Evolutionary conservation across 2,113 vertebrate genomes (phyloP).

Genomic region (Cranoglanis bouderius): DNA sequence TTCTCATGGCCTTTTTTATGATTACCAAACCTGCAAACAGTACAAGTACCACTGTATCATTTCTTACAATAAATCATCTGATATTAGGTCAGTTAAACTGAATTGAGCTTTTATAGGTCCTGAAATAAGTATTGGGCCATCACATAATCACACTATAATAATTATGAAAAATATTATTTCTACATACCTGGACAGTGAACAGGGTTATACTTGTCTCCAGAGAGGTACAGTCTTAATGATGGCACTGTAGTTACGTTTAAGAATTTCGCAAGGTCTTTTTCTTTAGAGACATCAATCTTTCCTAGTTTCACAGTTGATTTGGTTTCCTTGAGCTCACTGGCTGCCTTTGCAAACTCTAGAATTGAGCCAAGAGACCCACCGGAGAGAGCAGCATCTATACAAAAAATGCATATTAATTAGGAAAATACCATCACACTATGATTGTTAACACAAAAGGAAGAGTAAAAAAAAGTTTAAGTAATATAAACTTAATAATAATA

Average conservation of each 20-base stretch:
- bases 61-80: background rate
- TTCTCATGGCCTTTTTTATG: background rate
- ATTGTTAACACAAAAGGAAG: background rate
- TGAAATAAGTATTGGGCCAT: background rate
- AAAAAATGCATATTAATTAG: slow-evolving; percentile 30
- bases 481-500: background rate
- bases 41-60: background rate
- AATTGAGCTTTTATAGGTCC: background rate
- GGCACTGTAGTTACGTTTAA: slow-evolving; percentile 74
- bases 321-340: slow-evolving; percentile 74
- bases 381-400: slow-evolving; percentile 77
- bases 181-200: slow-evolving; percentile 80
- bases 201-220: slow-evolving; percentile 79
- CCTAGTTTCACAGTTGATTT: slow-evolving; percentile 79
- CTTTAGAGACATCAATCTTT: slow-evolving; percentile 76
- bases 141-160: background rate
- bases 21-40: background rate
- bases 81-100: background rate
- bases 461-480: background rate
- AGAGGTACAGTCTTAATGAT: slow-evolving; percentile 79
- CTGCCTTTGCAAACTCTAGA: slow-evolving; percentile 79
- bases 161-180: background rate
- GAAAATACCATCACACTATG: background rate
- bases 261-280: slow-evolving; percentile 78
- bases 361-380: slow-evolving; percentile 70